Evolutionary conservation across 2,113 vertebrate genomes (phyloP), one percentile per base, ranked within the genome.

Genomic region (Phodopus roborovskii): DNA sequence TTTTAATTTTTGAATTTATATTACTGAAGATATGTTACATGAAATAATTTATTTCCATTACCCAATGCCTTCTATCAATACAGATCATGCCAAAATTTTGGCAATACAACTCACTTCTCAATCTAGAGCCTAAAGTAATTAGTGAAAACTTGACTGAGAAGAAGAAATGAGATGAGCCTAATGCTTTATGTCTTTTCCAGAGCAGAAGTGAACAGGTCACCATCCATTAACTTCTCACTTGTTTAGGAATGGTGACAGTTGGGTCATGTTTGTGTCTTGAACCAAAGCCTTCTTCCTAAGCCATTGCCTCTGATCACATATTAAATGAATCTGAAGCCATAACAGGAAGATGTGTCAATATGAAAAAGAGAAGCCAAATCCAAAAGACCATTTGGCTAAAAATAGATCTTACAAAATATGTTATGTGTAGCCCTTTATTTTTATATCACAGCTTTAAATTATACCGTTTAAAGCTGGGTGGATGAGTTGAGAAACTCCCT

Each of bases 341-440:
- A 94, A 56, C 6, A 96, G 36, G 60, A 77, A 94, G 48, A 20
- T 17, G 20, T 74, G 33, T 88, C 92, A 94, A 92, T 66, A 94
- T 74, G 28, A 95, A 77, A 74, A 79, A 94, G 28, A 88, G 71
- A 95, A 91, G 53, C 36, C 50, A 96, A 96, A 95, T 64, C 39
- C 74, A 26, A 97, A 97, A 92, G 53, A 94, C 85, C 68, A 74
- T 74, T 92, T 92, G 91, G 92, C 93, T 16, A 93, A 97, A 97
- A 97, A 97, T 96, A 98, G 94, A 89, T 92, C 45, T 93, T 90
- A 81, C 13, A 77, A 94, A 96, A 94, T 97, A 96, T 97, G 93
- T 95, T 96, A 96, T 97, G 53, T 79, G 77, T 39, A 96, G 79
- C 66, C 68, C 92, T 96, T 91, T 93, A 93, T 94, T 97, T 64